phyloP scores from a whole-genome alignment of 1,140 invertebrate genomes.

The Panagrolaimus sp. region DNA sequence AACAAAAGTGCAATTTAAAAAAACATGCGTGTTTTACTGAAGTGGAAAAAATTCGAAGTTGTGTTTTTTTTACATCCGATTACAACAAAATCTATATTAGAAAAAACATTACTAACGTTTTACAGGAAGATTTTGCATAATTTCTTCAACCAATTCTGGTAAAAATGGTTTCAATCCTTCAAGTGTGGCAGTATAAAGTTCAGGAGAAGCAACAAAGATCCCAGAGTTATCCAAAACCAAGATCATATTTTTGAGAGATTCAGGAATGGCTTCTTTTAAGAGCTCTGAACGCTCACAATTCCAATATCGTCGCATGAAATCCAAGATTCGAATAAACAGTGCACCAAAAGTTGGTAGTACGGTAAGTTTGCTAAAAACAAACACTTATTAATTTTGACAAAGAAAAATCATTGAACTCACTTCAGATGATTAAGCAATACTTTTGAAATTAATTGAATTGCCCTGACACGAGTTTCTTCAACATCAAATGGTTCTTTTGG shows the following conservation, averaged over 20 bases:
- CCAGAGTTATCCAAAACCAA: conserved; percentile 77
- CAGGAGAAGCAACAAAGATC: conserved; percentile 19
- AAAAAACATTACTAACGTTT: conserved; percentile 1
- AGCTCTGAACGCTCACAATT: conserved; percentile 65
- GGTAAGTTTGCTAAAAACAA: conserved; percentile 21
- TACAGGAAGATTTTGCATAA: conserved; percentile 7
- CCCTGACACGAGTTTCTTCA: conserved; percentile 70
- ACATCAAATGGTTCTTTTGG: conserved; percentile 62
- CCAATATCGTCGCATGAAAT: conserved; percentile 83
- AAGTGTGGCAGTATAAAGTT: conserved; percentile 1
- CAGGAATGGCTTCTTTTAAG: conserved; percentile 81
- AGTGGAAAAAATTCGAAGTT: no score
- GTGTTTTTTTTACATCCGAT: no score
- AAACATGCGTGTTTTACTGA: no score
- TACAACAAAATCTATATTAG: no score
- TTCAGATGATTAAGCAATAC: conserved; percentile 61
- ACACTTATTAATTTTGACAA: not conserved
- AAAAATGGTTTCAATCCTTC: conserved; percentile 21
- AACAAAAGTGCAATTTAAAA: no score
- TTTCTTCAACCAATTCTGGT: not conserved
- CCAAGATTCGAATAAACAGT: conserved; percentile 80
- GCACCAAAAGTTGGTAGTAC: conserved; percentile 68
- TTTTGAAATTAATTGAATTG: conserved; percentile 82
- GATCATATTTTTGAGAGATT: conserved; percentile 93
- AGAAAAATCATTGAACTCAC: conserved; percentile 16